A percentile compares a stretch with the other conserved stretches of the same genome.
These are phyloP conservation scores for Parotocinclus haroldoi DNA, from an alignment of 2,797 vertebrate genomes.

Conservation along the genomic window DNA sequence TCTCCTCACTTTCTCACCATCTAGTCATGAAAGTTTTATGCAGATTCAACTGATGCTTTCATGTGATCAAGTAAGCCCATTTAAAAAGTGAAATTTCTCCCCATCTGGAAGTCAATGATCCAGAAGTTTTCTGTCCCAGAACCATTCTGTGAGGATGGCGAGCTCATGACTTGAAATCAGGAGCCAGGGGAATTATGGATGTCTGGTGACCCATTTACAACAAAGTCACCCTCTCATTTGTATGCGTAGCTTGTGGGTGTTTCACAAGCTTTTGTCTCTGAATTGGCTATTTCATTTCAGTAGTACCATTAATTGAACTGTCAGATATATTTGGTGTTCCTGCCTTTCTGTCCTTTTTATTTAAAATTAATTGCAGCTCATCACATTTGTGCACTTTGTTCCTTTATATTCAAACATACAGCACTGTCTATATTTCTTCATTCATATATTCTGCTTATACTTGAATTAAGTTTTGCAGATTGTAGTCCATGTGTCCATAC, in stretches of 20 bases:
- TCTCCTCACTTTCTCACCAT: not conserved
- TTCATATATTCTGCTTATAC: too few relatives aligned
- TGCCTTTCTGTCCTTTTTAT: constrained; percentile 34
- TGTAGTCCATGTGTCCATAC: too few relatives aligned
- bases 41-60: constrained; percentile 24
- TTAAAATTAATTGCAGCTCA: constrained; percentile 17
- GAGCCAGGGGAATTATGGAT: not conserved
- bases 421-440: too few relatives aligned
- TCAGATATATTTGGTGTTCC: constrained; percentile 50
- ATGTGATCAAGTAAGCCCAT: constrained; percentile 11
- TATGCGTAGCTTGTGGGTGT: constrained; percentile 20
- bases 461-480: too few relatives aligned
- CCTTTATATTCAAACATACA: too few relatives aligned
- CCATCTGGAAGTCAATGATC: constrained; percentile 18
- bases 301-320: constrained; percentile 52
- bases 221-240: not conserved
- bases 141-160: constrained; percentile 18
- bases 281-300: constrained; percentile 38
- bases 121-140: constrained; percentile 18
- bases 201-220: constrained; percentile 8
- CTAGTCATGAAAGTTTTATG: constrained; percentile 2
- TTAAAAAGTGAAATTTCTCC: constrained; percentile 21
- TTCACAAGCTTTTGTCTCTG: constrained; percentile 32
- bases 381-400: constrained; percentile 15
- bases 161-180: constrained; percentile 9